Conservation (phyloP, 2,888 invertebrate genomes). For the Temnothorax rugatulus region DNA sequence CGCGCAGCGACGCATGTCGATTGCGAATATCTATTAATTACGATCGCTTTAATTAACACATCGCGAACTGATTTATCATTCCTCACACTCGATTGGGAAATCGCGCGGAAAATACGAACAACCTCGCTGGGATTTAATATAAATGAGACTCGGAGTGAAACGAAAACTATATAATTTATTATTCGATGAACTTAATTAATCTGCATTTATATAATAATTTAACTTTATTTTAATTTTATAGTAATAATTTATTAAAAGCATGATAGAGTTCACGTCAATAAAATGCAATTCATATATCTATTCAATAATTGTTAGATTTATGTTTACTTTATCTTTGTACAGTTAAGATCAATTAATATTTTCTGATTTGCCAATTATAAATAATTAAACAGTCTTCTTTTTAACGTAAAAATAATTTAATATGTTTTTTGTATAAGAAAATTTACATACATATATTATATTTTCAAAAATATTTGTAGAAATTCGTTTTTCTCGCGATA, state of each 20-base stretch:
- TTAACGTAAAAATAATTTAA: background rate
- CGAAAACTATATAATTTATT: background rate
- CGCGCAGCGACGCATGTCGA: background rate
- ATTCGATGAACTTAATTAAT: background rate
- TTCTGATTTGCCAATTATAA: background rate
- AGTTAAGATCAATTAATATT: background rate
- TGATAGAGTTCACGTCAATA: background rate
- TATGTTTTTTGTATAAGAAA: background rate
- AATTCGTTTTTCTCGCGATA: background rate
- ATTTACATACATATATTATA: background rate
- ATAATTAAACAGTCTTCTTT: background rate
- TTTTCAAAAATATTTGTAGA: background rate
- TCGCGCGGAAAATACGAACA: background rate
- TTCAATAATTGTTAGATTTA: background rate
- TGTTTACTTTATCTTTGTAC: background rate
- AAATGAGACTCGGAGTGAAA: background rate
- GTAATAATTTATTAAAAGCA: background rate
- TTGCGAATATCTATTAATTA: constrained; percentile 31
- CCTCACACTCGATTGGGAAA: background rate
- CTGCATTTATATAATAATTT: background rate
- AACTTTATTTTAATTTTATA: background rate
- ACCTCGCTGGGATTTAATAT: background rate
- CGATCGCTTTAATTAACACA: constrained; percentile 11
- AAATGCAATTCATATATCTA: background rate
- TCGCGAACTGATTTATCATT: background rate